These are phyloP conservation scores for Zaprionus vittiger DNA, from an alignment of 1,140 invertebrate genomes.

Conservation along the genomic window DNA sequence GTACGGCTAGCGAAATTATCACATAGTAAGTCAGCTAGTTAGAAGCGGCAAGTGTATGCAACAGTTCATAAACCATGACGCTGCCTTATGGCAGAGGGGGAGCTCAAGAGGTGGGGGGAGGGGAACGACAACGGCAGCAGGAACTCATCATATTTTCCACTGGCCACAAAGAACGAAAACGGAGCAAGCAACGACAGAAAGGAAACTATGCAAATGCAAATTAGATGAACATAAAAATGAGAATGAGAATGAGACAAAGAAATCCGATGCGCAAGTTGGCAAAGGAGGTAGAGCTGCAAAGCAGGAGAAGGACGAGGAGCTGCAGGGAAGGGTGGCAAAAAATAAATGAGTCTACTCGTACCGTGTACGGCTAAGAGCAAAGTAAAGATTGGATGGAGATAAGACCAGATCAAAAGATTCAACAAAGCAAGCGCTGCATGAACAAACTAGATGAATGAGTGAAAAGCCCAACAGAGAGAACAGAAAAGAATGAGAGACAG, in stretches of 20 bases:
- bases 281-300: constrained; percentile 6
- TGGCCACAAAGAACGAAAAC: constrained; percentile 27
- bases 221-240: constrained; percentile 64
- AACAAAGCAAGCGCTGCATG: constrained; percentile 11
- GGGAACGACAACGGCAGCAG: constrained; percentile 4
- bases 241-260: constrained; percentile 53
- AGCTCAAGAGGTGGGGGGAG: neutral
- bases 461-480: neutral
- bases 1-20: constrained; percentile 68
- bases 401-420: constrained; percentile 22
- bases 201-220: constrained; percentile 61
- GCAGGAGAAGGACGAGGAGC: neutral
- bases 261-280: constrained; percentile 31
- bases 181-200: constrained; percentile 21
- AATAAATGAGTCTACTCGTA: constrained; percentile 35
- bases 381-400: constrained; percentile 23
- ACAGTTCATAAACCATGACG: constrained; percentile 72
- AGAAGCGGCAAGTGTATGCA: constrained; percentile 63
- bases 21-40: constrained; percentile 80
- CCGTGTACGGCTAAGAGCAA: constrained; percentile 13
- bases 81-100: neutral
- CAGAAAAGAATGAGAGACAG: neutral
- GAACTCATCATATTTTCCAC: constrained; percentile 53
- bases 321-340: neutral
- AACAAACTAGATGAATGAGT: constrained; percentile 22